A percentile compares a stretch with the other conserved stretches of the same genome.
These are phyloP conservation scores for Ceyx margarethae DNA, from an alignment of 2,113 vertebrate species.

Conservation along the genomic window DNA sequence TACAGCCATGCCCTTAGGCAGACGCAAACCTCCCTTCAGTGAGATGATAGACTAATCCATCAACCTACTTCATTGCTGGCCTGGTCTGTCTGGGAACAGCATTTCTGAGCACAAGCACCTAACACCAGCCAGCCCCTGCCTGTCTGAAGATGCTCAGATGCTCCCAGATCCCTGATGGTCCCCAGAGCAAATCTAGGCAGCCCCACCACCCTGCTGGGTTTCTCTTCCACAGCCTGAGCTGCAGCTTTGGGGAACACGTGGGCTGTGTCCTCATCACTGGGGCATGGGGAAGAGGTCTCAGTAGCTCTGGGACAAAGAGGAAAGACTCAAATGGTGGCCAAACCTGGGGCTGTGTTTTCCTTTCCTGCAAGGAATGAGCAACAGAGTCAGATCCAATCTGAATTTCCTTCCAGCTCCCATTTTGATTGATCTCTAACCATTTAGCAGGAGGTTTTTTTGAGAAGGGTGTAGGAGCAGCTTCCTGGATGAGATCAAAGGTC, in stretches of 20 bases:
- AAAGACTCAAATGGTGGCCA: background rate
- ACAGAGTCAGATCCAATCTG: background rate
- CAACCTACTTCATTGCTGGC: slow-evolving; percentile 20
- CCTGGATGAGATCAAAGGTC: background rate
- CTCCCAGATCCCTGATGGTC: background rate
- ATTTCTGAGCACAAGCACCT: background rate
- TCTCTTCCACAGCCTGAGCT: background rate
- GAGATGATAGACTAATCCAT: slow-evolving; percentile 61
- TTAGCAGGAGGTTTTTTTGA: background rate
- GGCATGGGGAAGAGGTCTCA: background rate
- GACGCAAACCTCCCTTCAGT: background rate
- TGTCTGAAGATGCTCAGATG: background rate
- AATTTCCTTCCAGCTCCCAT: background rate
- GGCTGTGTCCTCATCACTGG: background rate
- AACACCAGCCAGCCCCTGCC: background rate
- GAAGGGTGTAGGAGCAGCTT: background rate
- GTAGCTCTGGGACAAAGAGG: background rate
- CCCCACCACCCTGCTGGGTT: background rate
- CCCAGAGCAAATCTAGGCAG: background rate
- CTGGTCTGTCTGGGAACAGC: background rate
- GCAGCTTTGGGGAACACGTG: background rate
- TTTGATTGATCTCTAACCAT: background rate
- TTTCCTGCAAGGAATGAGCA: background rate
- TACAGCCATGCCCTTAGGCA: slow-evolving; percentile 51
- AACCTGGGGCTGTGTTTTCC: background rate